Evolutionary conservation across 2,797 vertebrate species (phyloP).

Genomic region (Halcyon badia): DNA sequence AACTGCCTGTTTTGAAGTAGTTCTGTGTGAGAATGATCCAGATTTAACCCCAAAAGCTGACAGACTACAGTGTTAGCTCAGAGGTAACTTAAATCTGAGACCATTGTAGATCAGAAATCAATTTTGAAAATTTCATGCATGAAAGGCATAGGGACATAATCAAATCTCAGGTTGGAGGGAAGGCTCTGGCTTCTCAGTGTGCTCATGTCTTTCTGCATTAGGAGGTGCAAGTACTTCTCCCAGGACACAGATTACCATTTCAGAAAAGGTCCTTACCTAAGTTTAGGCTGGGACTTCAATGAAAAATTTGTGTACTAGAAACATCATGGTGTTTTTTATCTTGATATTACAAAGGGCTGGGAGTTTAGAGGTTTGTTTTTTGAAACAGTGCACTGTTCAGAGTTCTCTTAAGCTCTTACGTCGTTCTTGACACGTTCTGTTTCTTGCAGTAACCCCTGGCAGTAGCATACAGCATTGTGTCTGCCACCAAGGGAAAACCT

Average conservation of each 20-base stretch:
- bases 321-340: background rate
- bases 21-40: background rate
- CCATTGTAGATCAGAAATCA: background rate
- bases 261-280: background rate
- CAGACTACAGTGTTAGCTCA: background rate
- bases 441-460: background rate
- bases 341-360: background rate
- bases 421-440: rapidly evolving
- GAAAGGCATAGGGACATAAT: background rate
- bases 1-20: background rate
- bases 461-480: background rate
- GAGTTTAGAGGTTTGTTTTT: background rate
- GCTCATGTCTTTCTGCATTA: rapidly evolving
- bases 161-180: background rate
- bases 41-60: background rate
- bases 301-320: background rate
- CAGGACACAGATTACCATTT: background rate
- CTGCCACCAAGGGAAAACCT: background rate
- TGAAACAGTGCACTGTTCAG: background rate
- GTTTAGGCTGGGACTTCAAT: background rate
- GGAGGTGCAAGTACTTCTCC: background rate
- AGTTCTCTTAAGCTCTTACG: background rate
- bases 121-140: background rate
- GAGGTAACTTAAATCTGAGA: background rate
- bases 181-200: background rate